These are phyloP conservation scores for Choreutis nemorana DNA, from an alignment of 2,888 invertebrate species.

Conservation along the genomic window DNA sequence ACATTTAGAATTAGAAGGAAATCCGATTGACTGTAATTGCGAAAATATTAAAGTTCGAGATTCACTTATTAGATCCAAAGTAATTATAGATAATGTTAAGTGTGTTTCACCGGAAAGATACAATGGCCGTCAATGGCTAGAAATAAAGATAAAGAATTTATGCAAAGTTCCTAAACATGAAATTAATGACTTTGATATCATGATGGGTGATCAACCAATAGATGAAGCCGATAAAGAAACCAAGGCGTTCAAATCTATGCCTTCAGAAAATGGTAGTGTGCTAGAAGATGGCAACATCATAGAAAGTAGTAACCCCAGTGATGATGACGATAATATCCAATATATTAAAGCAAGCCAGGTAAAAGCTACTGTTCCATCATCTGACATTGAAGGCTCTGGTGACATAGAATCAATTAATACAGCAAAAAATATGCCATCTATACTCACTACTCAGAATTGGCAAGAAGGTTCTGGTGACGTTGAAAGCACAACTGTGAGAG, in stretches of 20 bases:
- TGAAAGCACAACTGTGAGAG: constrained; percentile 50
- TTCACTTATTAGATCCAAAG: constrained; percentile 58
- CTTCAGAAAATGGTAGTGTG: constrained; percentile 34
- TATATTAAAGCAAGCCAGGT: constrained; percentile 41
- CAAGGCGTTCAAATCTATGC: constrained; percentile 43
- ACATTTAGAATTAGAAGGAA: constrained; percentile 71
- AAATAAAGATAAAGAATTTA: constrained; percentile 63
- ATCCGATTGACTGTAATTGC: constrained; percentile 76
- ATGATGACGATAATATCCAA: constrained; percentile 47
- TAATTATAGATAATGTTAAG: constrained; percentile 61
- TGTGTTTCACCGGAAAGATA: constrained; percentile 63
- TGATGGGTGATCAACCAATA: constrained; percentile 70
- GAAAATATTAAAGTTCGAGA: constrained; percentile 71
- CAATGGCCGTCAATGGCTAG: constrained; percentile 63
- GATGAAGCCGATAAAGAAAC: constrained; percentile 41
- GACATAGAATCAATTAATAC: no score
- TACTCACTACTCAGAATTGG: no score
- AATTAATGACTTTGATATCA: constrained; percentile 57
- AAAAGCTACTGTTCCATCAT: constrained; percentile 21
- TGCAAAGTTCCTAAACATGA: constrained; percentile 50
- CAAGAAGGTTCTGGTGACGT: constrained; percentile 53
- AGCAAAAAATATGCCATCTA: no score
- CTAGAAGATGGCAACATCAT: constrained; percentile 50
- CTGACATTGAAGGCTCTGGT: constrained; percentile 47
- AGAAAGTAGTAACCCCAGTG: constrained; percentile 25